Conservation (phyloP, 2,797 vertebrate species). For the Rhynchonycteris naso region DNA sequence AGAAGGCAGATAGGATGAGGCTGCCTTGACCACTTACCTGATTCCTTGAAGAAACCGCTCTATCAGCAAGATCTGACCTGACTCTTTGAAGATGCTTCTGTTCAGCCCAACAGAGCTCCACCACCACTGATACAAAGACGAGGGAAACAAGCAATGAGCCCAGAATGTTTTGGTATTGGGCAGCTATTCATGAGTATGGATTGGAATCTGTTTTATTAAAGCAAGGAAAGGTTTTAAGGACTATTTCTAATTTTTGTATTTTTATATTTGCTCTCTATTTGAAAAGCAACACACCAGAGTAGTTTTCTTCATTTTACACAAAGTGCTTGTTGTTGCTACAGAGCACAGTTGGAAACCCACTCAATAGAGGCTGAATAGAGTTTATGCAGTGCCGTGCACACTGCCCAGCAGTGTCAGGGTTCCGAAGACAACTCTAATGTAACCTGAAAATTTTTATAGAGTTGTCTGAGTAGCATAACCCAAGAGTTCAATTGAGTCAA, state of each 20-base stretch:
- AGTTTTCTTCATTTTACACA: background rate
- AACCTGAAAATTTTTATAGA: background rate
- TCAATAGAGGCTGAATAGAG: background rate
- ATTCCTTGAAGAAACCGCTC: background rate
- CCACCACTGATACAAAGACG: background rate
- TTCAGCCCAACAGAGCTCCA: background rate
- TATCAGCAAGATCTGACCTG: background rate
- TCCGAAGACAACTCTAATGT: background rate
- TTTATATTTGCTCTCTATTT: background rate
- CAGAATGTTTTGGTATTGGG: background rate
- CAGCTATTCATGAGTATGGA: background rate
- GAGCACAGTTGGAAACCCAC: background rate
- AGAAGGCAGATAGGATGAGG: background rate
- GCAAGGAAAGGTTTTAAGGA: background rate
- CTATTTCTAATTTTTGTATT: background rate
- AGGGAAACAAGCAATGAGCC: background rate
- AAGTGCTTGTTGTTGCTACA: background rate
- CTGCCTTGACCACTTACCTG: background rate
- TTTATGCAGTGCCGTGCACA: background rate
- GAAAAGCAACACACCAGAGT: background rate
- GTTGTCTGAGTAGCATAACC: background rate
- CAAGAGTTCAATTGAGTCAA: slow-evolving; percentile 36
- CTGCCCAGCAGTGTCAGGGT: background rate
- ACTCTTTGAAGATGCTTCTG: background rate
- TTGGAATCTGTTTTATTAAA: background rate